These are phyloP conservation scores for Zaprionus ornatus DNA, from an alignment of 1,140 invertebrate species.

Conservation along the genomic window DNA sequence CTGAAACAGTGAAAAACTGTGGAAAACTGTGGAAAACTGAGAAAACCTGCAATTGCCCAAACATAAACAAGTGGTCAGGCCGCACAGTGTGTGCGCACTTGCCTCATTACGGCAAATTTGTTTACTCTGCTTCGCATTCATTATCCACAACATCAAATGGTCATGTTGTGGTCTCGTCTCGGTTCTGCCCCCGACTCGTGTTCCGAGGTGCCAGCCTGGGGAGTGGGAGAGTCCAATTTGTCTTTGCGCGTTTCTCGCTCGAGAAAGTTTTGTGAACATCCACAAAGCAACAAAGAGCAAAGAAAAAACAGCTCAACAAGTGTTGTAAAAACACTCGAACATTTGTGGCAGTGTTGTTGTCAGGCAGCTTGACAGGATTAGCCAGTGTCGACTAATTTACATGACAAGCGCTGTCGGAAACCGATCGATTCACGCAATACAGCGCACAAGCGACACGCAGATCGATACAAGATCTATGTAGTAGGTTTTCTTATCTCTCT, in stretches of 20 bases:
- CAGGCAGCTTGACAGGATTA: conserved; percentile 52
- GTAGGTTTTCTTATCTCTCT: conserved; percentile 44
- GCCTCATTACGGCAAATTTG: conserved; percentile 68
- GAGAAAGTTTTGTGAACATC: conserved; percentile 50
- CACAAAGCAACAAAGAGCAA: not conserved
- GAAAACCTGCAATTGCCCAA: conserved; percentile 24
- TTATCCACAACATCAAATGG: conserved; percentile 33
- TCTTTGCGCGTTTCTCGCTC: conserved; percentile 4
- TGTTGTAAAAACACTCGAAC: conserved; percentile 11
- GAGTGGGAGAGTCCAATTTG: conserved; percentile 47
- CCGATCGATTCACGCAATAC: conserved; percentile 68
- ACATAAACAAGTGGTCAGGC: conserved; percentile 25
- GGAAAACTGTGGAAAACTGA: not conserved
- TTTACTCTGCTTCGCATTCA: conserved; percentile 59
- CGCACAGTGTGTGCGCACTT: conserved; percentile 13
- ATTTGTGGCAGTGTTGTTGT: conserved; percentile 42
- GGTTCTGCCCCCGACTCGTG: not conserved
- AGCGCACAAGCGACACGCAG: not conserved
- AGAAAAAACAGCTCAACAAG: conserved; percentile 13
- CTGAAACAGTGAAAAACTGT: conserved; percentile 3
- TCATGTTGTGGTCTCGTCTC: conserved; percentile 25
- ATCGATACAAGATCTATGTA: conserved; percentile 25
- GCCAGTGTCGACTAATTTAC: conserved; percentile 56
- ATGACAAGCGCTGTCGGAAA: conserved; percentile 76
- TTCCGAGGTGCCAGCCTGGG: conserved; percentile 51